These are phyloP conservation scores for Ischnus inquisitorius DNA, from an alignment of 2,888 invertebrate genomes.

Conservation along the genomic window DNA sequence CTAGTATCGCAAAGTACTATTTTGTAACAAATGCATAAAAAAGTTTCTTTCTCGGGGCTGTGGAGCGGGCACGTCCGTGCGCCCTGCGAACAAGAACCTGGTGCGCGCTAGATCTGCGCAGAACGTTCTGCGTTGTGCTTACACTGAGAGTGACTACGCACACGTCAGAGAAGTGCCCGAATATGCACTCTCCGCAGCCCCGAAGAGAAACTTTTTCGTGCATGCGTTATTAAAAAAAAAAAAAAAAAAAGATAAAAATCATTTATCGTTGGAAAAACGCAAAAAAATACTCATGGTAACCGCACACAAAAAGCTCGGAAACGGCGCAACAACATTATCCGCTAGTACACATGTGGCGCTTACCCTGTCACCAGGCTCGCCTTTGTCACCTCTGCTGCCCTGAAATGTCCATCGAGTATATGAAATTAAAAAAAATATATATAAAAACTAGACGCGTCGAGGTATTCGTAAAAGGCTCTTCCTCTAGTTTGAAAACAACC, in stretches of 20 bases:
- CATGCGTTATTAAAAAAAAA: too few relatives aligned
- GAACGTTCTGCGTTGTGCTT: too few relatives aligned
- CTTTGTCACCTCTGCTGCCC: slow-evolving; percentile 91
- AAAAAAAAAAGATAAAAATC: not conserved
- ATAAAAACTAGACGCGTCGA: slow-evolving; percentile 23
- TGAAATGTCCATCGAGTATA: slow-evolving; percentile 85
- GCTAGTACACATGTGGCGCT: slow-evolving; percentile 82
- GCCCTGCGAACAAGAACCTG: too few relatives aligned
- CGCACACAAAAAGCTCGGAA: slow-evolving; percentile 9
- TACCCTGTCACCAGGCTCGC: slow-evolving; percentile 92
- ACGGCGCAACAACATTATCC: slow-evolving; percentile 28
- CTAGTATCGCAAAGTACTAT: too few relatives aligned
- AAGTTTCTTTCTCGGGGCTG: too few relatives aligned
- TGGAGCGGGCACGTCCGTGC: too few relatives aligned
- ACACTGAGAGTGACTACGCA: too few relatives aligned
- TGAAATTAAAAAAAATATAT: slow-evolving; percentile 54
- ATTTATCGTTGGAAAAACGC: not conserved
- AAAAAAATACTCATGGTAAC: slow-evolving; percentile 13
- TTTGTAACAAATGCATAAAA: too few relatives aligned
- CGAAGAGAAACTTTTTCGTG: too few relatives aligned
- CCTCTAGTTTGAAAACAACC: not conserved
- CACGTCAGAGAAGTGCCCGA: too few relatives aligned
- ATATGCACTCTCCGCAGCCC: too few relatives aligned
- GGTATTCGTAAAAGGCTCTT: slow-evolving; percentile 6
- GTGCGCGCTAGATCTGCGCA: too few relatives aligned